Evolutionary conservation across 1,140 invertebrate genomes (phyloP).

Genomic region (Camponotus vicinus): DNA sequence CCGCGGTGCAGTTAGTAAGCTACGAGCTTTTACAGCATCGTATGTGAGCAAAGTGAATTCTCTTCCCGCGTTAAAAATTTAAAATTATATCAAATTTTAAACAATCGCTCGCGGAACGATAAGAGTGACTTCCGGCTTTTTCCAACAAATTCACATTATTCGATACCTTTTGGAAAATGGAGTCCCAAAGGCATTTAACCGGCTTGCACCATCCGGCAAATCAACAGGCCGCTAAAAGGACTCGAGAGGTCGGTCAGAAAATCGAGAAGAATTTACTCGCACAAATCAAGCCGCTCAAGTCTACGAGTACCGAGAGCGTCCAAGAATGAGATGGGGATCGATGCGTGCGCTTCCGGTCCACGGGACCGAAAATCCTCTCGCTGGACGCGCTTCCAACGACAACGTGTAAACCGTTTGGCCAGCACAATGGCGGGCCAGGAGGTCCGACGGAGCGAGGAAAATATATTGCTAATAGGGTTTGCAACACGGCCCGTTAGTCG

Average conservation of each 20-base stretch:
- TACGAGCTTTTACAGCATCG: background rate
- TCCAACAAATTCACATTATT: background rate
- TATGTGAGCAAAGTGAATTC: background rate
- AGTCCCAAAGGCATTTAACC: slow-evolving; percentile 11
- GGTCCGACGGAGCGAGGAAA: slow-evolving; percentile 77
- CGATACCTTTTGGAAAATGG: background rate
- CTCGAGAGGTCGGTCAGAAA: slow-evolving; percentile 27
- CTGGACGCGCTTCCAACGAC: slow-evolving; percentile 70
- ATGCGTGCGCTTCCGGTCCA: slow-evolving; percentile 35
- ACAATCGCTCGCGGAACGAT: background rate
- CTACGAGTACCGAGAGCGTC: slow-evolving; percentile 23
- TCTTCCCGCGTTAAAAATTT: background rate
- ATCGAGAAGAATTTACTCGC: slow-evolving; percentile 42
- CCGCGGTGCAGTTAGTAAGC: slow-evolving; percentile 4
- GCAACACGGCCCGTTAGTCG: slow-evolving; percentile 80
- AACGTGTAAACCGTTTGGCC: slow-evolving; percentile 76
- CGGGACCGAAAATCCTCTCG: slow-evolving; percentile 31
- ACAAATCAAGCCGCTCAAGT: slow-evolving; percentile 50
- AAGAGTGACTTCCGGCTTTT: background rate
- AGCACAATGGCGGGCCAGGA: slow-evolving; percentile 63
- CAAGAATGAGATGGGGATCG: slow-evolving; percentile 51
- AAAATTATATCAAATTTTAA: background rate
- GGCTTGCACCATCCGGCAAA: slow-evolving; percentile 1
- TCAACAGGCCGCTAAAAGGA: slow-evolving; percentile 49
- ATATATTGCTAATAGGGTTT: slow-evolving; percentile 83